Evolutionary conservation across 2,113 vertebrate species (phyloP).

Genomic region (Callipepla squamata): DNA sequence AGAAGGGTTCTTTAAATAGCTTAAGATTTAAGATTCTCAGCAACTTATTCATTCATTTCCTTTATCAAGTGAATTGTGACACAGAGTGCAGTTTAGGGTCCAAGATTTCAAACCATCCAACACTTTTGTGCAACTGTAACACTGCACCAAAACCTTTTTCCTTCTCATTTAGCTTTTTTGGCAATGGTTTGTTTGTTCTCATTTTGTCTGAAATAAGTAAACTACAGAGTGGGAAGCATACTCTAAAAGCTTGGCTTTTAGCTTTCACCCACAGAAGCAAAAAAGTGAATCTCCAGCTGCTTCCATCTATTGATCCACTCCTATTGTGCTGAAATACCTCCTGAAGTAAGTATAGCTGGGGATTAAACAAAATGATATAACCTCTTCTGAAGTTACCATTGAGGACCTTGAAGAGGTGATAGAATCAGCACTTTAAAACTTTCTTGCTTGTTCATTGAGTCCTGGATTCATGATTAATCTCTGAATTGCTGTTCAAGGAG

Average conservation of each 20-base stretch:
- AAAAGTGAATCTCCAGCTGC: neutral
- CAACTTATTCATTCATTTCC: neutral
- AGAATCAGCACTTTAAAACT: neutral
- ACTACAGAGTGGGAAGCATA: neutral
- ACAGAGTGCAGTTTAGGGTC: neutral
- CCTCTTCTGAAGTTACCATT: neutral
- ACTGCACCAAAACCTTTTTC: neutral
- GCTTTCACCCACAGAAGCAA: neutral
- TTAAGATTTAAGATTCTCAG: neutral
- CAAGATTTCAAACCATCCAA: neutral
- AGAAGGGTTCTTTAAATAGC: neutral
- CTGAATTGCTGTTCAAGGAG: neutral
- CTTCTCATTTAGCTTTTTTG: neutral
- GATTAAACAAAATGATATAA: neutral
- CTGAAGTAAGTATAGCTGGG: neutral
- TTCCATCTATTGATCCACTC: constrained; percentile 1
- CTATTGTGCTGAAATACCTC: neutral
- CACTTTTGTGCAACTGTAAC: neutral
- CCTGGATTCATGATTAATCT: neutral
- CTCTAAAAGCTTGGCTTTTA: neutral
- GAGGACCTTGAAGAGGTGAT: neutral
- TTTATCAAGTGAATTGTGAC: neutral
- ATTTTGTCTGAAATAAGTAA: neutral
- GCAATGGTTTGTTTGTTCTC: neutral
- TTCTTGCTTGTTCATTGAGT: neutral